Evolutionary conservation across 1,140 invertebrate genomes (phyloP).

Genomic region (Apis florea): DNA sequence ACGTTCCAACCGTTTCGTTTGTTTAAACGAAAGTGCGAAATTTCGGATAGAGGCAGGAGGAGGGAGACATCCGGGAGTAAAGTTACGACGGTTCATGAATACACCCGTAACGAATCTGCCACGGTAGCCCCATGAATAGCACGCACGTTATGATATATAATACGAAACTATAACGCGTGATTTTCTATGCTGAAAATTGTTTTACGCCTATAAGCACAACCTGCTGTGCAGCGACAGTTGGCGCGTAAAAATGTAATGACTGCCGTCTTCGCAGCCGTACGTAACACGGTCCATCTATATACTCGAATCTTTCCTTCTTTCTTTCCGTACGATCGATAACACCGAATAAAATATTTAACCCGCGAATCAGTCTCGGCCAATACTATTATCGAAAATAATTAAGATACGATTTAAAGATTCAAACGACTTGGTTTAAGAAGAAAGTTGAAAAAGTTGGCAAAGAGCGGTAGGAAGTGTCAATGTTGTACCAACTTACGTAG

Average conservation of each 20-base stretch:
- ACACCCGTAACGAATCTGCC: constrained; percentile 76
- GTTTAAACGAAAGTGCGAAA: constrained; percentile 3
- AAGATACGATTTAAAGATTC: too few species aligned
- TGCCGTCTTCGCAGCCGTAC: constrained; percentile 34
- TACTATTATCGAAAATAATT: too few species aligned
- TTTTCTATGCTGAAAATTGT: constrained; percentile 80
- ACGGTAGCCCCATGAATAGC: constrained; percentile 69
- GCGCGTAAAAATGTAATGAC: constrained; percentile 73
- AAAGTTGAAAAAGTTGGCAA: too few species aligned
- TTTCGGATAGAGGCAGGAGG: constrained; percentile 34
- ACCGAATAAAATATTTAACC: neutral
- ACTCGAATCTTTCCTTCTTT: neutral
- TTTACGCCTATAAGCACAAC: constrained; percentile 78
- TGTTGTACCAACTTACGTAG: too few species aligned
- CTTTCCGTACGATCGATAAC: neutral
- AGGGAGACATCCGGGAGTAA: constrained; percentile 53
- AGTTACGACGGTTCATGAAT: constrained; percentile 79
- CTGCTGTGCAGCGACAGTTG: constrained; percentile 76
- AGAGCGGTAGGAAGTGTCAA: too few species aligned
- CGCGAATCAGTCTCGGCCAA: neutral
- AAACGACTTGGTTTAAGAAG: too few species aligned
- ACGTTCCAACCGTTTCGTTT: neutral
- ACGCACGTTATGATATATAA: constrained; percentile 69
- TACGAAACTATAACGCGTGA: constrained; percentile 77
- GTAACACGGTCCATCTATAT: constrained; percentile 45